Percentiles rank a stretch among this genome's conserved stretches.
These are phyloP conservation scores for Lasius fuliginosus DNA, from an alignment of 2,888 invertebrate genomes.

Conservation along the genomic window DNA sequence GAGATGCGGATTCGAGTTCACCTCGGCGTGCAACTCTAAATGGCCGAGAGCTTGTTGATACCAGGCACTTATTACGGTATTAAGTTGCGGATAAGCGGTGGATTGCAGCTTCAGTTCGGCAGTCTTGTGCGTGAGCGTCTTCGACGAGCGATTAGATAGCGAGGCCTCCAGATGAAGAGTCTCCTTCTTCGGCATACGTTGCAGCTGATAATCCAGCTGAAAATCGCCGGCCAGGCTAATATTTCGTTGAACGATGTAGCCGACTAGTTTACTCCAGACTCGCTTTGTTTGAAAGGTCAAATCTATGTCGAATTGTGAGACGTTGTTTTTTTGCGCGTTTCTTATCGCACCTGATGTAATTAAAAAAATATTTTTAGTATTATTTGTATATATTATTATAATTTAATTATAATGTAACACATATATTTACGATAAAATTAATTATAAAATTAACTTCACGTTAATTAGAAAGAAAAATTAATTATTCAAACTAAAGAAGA, in stretches of 20 bases:
- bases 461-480: neutral
- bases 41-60: constrained; percentile 91
- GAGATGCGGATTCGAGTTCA: constrained; percentile 90
- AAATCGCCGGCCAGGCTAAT: constrained; percentile 88
- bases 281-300: constrained; percentile 93
- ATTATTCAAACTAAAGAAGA: neutral
- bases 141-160: constrained; percentile 88
- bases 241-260: constrained; percentile 90
- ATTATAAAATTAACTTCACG: neutral
- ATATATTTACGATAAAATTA: neutral
- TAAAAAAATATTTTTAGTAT: constrained; percentile 7
- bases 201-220: constrained; percentile 90
- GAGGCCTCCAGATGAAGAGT: constrained; percentile 86
- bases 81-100: constrained; percentile 91
- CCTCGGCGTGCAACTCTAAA: constrained; percentile 90
- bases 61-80: constrained; percentile 80
- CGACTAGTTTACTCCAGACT: constrained; percentile 91
- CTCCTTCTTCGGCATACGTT: constrained; percentile 84
- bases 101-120: constrained; percentile 90
- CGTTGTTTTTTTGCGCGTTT: constrained; percentile 89
- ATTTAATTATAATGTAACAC: neutral
- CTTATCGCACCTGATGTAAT: constrained; percentile 88
- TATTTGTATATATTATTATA: neutral
- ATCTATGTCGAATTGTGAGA: constrained; percentile 92
- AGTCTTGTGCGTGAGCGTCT: constrained; percentile 88